Percentiles rank a stretch among this genome's conserved stretches.
Conservation (phyloP, 2,113 vertebrate genomes). For the Actenoides lindsayi region DNA sequence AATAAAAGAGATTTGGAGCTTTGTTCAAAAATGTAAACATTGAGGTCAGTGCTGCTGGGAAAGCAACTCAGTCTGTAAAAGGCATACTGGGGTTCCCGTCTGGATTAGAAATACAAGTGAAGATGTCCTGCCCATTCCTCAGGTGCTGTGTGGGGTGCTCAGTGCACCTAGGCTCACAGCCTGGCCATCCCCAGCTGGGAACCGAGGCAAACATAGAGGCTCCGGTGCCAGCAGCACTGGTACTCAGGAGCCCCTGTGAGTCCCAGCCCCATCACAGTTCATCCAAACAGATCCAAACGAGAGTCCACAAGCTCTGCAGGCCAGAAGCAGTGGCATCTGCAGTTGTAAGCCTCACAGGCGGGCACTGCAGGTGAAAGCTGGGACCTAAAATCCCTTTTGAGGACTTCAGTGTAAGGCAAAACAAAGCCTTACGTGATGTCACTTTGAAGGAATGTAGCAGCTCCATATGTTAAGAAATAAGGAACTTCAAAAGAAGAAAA, state of each 20-base stretch:
- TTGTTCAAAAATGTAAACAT: not conserved
- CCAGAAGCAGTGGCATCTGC: not conserved
- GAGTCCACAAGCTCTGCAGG: not conserved
- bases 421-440: not conserved
- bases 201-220: too few relatives aligned
- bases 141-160: not conserved
- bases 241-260: not conserved
- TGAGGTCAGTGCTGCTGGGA: not conserved
- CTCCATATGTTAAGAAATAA: not conserved
- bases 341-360: not conserved
- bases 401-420: not conserved
- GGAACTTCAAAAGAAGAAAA: not conserved
- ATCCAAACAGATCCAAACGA: not conserved
- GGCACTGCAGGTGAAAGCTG: not conserved
- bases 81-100: not conserved
- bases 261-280: accelerated
- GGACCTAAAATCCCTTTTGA: not conserved
- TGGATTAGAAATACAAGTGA: not conserved
- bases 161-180: not conserved
- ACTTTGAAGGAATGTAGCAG: not conserved
- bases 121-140: not conserved
- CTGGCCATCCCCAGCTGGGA: not conserved
- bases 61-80: not conserved
- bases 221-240: accelerated
- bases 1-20: not conserved